Base-by-base conservation (phyloP, 1,140 invertebrate species). In the Achatina immaculata region DNA sequence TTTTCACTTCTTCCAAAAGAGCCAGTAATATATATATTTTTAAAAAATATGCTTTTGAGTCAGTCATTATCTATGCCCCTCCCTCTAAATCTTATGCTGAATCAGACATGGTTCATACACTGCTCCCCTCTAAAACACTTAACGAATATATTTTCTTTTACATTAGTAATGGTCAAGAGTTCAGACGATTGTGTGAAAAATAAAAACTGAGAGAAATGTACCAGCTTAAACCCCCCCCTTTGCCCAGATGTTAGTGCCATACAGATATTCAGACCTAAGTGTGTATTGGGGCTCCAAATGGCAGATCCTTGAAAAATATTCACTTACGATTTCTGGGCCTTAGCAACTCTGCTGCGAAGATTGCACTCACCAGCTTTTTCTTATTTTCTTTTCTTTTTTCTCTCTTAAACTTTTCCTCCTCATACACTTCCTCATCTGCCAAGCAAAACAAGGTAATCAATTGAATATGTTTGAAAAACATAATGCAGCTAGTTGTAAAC, bases 321-420 rank as follows among this genome's bases (percentile, higher is more conserved):
- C 9, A 80, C 82, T 80, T 80, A 83, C 81, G 55, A 58, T 82
- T 81, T 62, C 65, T 45, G 55, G 78, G 75, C 68, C 83, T 78
- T 78, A 85, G 74, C 66, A 83, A 83, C 48, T 68, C 72, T 68
- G 78, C 73, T 79, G 74, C 51, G 69, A 85, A 82, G 36, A 83
- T 68, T 72, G 77, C 85, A 86, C 87, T 90, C 87, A 89, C 89
- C 86, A 90, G 85, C 85, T 90, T 90, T 84, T 90, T 90, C 82
- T 87, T 89, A 83, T 87, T 90, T 81, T 91, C 90, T 86, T 89
- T 91, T 82, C 90, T 90, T 80, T 89, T 90, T 72, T 91, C 90
- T 82, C 90, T 83, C 84, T 89, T 90, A 82, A 85, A 88, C 81
- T 86, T 87, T 84, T 90, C 90, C 51, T 87, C 85, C 76, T 90